phyloP scores from a whole-genome alignment of 2,113 vertebrate species.

The Megaceryle torquata region DNA sequence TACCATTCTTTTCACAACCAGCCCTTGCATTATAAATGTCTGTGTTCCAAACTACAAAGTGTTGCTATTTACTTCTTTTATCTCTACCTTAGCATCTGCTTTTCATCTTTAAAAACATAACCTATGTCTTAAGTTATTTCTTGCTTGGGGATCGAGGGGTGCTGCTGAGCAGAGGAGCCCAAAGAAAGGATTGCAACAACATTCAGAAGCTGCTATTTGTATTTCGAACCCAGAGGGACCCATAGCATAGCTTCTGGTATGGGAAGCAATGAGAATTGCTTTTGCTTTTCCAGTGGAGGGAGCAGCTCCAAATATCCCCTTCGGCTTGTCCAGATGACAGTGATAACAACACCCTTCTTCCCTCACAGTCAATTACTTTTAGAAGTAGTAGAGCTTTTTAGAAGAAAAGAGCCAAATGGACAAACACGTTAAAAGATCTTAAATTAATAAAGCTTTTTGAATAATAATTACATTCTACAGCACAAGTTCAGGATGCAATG shows the following conservation, averaged over 20 bases:
- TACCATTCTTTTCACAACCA: background rate
- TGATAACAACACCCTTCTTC: background rate
- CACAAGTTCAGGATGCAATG: background rate
- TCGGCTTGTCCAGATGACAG: background rate
- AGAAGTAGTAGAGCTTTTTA: background rate
- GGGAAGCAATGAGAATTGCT: background rate
- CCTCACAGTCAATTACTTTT: background rate
- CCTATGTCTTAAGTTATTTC: background rate
- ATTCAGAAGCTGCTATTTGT: background rate
- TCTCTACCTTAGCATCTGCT: background rate
- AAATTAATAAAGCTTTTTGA: background rate
- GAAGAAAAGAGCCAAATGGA: background rate
- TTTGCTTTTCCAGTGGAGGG: background rate
- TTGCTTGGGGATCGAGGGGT: background rate
- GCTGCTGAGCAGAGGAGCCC: background rate
- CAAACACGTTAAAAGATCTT: background rate
- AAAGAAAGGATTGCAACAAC: background rate
- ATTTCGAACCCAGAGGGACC: background rate
- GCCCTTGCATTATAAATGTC: background rate
- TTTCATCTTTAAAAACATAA: background rate
- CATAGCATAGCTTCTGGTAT: background rate
- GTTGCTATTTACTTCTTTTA: background rate
- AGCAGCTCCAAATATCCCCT: background rate
- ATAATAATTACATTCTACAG: background rate
- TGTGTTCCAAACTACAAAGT: background rate